Conservation (phyloP, 1,140 invertebrate species). For the Drosophila paulistorum region DNA sequence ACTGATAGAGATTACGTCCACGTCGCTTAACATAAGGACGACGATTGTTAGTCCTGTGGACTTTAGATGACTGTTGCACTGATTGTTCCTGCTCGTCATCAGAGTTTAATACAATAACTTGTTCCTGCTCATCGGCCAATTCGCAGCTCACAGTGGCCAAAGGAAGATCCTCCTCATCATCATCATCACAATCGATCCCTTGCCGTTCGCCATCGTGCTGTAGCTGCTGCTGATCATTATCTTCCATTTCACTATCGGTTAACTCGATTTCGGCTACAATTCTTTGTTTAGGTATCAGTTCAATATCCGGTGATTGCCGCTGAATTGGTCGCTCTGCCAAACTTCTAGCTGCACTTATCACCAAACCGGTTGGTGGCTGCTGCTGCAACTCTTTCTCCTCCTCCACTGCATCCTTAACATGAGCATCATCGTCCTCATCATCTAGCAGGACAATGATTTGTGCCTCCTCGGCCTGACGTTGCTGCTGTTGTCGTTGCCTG, state of each 20-base stretch:
- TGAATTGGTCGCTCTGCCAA: constrained; percentile 29
- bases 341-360: constrained; percentile 56
- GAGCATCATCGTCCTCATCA: constrained; percentile 50
- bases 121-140: constrained; percentile 23
- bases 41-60: constrained; percentile 34
- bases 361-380: constrained; percentile 23
- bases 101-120: constrained; percentile 38
- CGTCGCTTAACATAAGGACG: constrained; percentile 55
- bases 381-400: neutral
- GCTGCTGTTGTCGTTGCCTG: constrained; percentile 12
- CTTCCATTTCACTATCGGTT: constrained; percentile 61
- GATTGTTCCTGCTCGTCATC: constrained; percentile 39
- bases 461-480: constrained; percentile 9
- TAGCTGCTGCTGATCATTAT: constrained; percentile 19
- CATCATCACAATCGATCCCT: neutral
- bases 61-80: neutral
- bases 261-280: constrained; percentile 73
- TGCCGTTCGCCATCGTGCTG: neutral
- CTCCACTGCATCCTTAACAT: constrained; percentile 21
- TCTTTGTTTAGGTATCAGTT: constrained; percentile 48
- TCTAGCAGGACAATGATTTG: constrained; percentile 68
- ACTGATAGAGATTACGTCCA: constrained; percentile 68
- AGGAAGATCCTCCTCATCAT: constrained; percentile 38
- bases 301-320: constrained; percentile 55
- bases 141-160: constrained; percentile 54